Conservation (phyloP, 2,113 vertebrate genomes). For the Gorsachius goisagi region DNA sequence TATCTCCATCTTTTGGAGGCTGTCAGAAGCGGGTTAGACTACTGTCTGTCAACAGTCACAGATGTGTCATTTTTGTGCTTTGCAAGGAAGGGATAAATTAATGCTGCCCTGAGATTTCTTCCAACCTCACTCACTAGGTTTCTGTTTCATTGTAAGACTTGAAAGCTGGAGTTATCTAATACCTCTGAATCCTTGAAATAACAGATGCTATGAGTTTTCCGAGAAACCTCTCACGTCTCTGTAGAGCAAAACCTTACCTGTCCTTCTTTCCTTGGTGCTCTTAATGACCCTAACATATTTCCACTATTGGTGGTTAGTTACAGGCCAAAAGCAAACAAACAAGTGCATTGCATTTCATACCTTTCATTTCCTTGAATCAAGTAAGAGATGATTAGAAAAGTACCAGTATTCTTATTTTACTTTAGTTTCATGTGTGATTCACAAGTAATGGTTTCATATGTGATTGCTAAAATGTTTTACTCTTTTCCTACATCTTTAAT, state of each 20-base stretch:
- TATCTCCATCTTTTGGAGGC: neutral
- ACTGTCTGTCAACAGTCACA: neutral
- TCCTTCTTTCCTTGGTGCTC: neutral
- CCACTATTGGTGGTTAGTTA: neutral
- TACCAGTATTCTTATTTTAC: neutral
- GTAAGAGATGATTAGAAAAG: neutral
- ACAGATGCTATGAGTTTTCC: neutral
- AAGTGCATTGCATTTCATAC: neutral
- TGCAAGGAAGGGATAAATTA: neutral
- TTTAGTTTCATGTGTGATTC: neutral
- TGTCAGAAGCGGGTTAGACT: neutral
- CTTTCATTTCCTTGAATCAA: neutral
- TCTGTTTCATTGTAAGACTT: neutral
- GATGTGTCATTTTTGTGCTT: neutral
- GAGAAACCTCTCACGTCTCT: neutral
- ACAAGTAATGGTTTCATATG: neutral
- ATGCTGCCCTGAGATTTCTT: neutral
- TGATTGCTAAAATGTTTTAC: neutral
- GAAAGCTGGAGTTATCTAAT: neutral
- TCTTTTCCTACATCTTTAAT: neutral
- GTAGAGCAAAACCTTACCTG: neutral
- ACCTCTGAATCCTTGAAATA: neutral
- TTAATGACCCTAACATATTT: neutral
- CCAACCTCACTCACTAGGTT: neutral
- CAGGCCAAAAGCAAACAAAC: neutral